A percentile compares a stretch with the other conserved stretches of the same genome.
Conservation (phyloP, 2,113 vertebrate species). For the Lates calcarifer region DNA sequence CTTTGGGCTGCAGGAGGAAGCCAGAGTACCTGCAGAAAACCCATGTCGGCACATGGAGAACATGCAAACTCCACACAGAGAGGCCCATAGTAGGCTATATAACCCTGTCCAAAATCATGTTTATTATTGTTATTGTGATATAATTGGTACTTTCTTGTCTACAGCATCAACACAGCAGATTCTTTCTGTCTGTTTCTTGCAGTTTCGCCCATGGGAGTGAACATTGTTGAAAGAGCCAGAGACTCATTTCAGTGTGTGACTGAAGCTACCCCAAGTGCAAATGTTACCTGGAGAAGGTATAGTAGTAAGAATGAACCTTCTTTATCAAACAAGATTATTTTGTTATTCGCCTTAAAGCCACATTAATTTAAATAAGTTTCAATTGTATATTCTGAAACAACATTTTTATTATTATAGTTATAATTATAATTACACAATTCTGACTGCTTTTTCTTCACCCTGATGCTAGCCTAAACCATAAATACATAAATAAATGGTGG, state of each 20-base stretch:
- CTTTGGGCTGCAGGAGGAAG: too few species aligned
- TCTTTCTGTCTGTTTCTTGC: neutral
- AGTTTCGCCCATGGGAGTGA: constrained; percentile 65
- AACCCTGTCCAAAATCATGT: neutral
- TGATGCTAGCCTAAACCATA: too few species aligned
- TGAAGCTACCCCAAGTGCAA: constrained; percentile 56
- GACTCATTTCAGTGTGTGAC: constrained; percentile 53
- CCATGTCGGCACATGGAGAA: too few species aligned
- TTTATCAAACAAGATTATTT: neutral
- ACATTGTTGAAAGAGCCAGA: neutral
- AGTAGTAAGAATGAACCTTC: constrained; percentile 40
- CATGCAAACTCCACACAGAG: too few species aligned
- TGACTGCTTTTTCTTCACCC: too few species aligned
- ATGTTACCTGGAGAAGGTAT: constrained; percentile 75
- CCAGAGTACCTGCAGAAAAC: too few species aligned
- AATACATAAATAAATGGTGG: too few species aligned
- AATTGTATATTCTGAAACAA: neutral
- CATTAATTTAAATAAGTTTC: neutral
- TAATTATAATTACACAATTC: too few species aligned
- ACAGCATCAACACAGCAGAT: too few species aligned
- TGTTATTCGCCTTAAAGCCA: neutral
- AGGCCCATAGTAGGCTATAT: too few species aligned
- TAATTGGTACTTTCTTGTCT: too few species aligned
- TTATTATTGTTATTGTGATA: neutral
- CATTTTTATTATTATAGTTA: too few species aligned